Evolutionary conservation across 1,140 invertebrate genomes (phyloP), one percentile per base, ranked within the genome.

Genomic region (Magallana angulata): DNA sequence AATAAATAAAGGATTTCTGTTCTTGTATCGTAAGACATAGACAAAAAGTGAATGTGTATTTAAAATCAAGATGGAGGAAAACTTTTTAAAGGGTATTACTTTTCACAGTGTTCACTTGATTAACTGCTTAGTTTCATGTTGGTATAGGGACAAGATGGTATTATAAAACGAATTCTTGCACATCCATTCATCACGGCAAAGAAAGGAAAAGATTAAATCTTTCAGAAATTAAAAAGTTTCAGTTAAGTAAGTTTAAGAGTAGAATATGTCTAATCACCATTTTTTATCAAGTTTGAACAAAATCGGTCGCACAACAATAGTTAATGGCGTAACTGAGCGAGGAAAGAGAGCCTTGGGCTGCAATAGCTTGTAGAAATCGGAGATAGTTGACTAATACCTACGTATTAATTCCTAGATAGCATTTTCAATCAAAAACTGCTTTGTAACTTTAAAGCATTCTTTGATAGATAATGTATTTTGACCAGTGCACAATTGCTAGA

Each of bases 371-470:
- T 76, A 18, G 68, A 36, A 76, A 76, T 76, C 68, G 68, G 68
- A 36, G 68, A 76, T 76, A 76, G 68, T 76, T 76, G 68, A 76
- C 68, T 76, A 76, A 76, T 76, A 76, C 68, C 68, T 76, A 76
- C 68, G 24, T 76, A 76, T 76, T 76, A 76, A 76, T 76, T 76
- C 36, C 68, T 24, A 8, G 36, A 24, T 48, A 36, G 68, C 36
- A 30, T 76, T 76, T 76, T 18, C 24, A 76, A 76, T 76, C 68
- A 76, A 76, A 48, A 48, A 76, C 14, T 76, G 68, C 68, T 30
- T 76, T 76, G 68, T 76, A 76, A 76, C 68, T 76, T 76, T 76
- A 76, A 76, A 76, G 68, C 18, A 76, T 76, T 76, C 68, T 76
- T 76, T 30, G 30, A 48, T 5, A 76, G 68, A 76, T 76, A 76